These are phyloP conservation scores for Empis stercorea DNA, from an alignment of 2,888 invertebrate species.

Conservation along the genomic window DNA sequence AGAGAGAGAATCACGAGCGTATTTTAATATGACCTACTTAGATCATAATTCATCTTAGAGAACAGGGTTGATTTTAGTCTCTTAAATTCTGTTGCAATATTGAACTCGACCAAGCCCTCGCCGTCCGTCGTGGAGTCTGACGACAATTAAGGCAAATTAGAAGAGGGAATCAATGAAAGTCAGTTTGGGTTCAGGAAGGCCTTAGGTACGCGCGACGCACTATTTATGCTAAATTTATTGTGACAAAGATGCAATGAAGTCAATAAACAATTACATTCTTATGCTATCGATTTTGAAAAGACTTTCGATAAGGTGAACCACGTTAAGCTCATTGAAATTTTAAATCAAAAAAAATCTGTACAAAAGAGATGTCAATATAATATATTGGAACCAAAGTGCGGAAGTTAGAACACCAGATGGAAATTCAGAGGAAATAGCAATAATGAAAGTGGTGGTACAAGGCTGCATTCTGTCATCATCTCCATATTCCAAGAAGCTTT, in stretches of 20 bases:
- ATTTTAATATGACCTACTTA: no score
- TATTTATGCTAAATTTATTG: not conserved
- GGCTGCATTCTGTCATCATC: not conserved
- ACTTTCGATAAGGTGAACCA: not conserved
- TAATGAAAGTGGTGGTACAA: not conserved
- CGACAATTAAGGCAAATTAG: not conserved
- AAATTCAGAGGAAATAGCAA: not conserved
- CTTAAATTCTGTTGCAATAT: no score
- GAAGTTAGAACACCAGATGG: not conserved
- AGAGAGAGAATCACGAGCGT: no score
- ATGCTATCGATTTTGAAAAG: not conserved
- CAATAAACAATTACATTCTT: not conserved
- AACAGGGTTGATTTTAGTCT: no score
- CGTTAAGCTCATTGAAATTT: not conserved
- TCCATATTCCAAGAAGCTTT: not conserved
- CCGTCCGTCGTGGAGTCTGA: no score
- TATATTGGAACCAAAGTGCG: not conserved
- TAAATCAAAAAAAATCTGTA: no score
- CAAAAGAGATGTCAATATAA: not conserved
- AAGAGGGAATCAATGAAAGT: not conserved
- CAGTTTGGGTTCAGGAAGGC: not conserved
- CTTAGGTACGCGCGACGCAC: not conserved
- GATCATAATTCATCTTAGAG: no score
- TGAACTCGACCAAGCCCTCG: no score
- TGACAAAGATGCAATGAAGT: not conserved